Percentiles rank a stretch among this genome's conserved stretches.
phyloP scores from a whole-genome alignment of 2,113 vertebrate genomes.

The Tenebrosternarchus preto region DNA sequence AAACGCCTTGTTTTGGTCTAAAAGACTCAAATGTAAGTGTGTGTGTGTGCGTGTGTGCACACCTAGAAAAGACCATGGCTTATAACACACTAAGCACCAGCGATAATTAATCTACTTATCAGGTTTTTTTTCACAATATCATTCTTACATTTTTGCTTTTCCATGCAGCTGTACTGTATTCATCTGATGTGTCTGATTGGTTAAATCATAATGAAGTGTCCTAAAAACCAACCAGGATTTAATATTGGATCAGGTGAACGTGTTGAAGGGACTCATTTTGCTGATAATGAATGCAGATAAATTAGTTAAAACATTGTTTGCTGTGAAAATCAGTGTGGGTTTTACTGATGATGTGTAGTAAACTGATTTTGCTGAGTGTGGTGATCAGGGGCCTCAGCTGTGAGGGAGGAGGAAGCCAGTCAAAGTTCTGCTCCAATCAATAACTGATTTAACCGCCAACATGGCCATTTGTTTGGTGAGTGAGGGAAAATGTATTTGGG shows the following conservation, averaged over 20 bases:
- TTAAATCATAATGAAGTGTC: neutral
- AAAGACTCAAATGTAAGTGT: no score
- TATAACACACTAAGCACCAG: no score
- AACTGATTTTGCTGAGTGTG: slow-evolving; percentile 9
- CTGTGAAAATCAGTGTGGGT: neutral
- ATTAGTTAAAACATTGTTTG: neutral
- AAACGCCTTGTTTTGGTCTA: neutral
- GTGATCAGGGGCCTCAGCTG: slow-evolving; percentile 51
- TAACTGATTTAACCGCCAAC: slow-evolving; percentile 65
- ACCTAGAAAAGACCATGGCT: neutral
- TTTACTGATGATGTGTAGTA: neutral
- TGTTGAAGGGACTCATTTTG: neutral
- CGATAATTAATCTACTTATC: no score
- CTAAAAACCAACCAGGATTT: no score
- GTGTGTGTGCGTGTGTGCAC: neutral
- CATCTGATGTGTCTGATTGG: no score
- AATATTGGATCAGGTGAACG: no score
- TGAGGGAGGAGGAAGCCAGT: slow-evolving; percentile 60
- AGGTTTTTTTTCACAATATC: no score
- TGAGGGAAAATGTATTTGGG: neutral
- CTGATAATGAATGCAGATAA: neutral
- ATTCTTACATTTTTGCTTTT: neutral
- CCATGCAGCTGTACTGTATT: neutral
- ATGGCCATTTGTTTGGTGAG: slow-evolving; percentile 42
- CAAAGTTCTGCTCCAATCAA: slow-evolving; percentile 68